Evolutionary conservation across 2,113 vertebrate genomes (phyloP).

Genomic region (Triplophysa siluroides): DNA sequence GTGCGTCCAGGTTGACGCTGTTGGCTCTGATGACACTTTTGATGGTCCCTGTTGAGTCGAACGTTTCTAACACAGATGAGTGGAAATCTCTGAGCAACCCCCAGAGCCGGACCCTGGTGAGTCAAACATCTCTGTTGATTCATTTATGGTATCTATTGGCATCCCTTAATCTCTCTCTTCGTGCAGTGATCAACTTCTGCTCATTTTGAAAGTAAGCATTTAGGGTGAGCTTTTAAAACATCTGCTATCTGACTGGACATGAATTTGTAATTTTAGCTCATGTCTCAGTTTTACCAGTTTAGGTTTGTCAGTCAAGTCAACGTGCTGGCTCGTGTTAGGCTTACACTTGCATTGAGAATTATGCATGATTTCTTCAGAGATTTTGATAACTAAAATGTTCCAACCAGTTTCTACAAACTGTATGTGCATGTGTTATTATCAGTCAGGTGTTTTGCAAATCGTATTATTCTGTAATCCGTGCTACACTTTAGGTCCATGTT

Average conservation of each 20-base stretch:
- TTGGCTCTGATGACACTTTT: slow-evolving; percentile 41
- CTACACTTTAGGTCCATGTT: background rate
- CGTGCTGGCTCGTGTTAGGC: too few relatives aligned
- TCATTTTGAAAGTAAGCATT: background rate
- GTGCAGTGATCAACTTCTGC: background rate
- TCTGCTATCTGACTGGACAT: background rate
- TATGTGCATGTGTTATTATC: too few relatives aligned
- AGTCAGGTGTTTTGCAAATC: too few relatives aligned
- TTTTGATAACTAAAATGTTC: too few relatives aligned
- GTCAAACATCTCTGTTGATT: background rate
- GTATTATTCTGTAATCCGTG: background rate
- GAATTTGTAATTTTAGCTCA: too few relatives aligned
- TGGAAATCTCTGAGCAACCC: slow-evolving; percentile 61
- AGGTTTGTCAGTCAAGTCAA: too few relatives aligned
- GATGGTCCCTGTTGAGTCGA: slow-evolving; percentile 40
- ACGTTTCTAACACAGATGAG: slow-evolving; percentile 54
- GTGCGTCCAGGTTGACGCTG: slow-evolving; percentile 40
- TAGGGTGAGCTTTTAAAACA: background rate
- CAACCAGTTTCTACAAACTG: too few relatives aligned
- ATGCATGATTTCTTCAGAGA: too few relatives aligned
- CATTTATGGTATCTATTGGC: background rate
- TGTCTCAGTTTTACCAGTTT: too few relatives aligned
- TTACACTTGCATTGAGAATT: too few relatives aligned
- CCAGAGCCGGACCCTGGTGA: slow-evolving; percentile 62
- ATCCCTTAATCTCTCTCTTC: background rate